Conservation (phyloP, 2,797 vertebrate species). For the Agapornis canus region DNA sequence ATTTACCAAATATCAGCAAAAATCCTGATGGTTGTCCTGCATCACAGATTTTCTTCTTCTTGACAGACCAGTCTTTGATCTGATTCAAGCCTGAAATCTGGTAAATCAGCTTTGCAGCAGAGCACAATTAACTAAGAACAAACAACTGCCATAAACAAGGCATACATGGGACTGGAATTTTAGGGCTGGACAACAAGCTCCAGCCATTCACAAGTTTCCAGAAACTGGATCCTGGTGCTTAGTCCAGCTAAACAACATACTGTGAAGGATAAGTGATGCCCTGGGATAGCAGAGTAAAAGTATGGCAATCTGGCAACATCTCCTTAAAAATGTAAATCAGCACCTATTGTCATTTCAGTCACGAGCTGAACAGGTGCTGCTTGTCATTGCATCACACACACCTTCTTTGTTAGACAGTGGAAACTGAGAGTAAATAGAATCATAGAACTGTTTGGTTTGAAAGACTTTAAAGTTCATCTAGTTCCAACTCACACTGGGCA, state of each 20-base stretch:
- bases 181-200: neutral
- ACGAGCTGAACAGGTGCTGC: neutral
- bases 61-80: neutral
- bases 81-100: neutral
- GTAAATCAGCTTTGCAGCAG: neutral
- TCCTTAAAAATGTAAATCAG: neutral
- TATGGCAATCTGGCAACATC: neutral
- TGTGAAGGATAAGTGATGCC: neutral
- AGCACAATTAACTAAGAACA: neutral
- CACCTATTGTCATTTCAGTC: neutral
- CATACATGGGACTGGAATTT: neutral
- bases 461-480: neutral
- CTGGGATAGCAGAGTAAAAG: neutral
- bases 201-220: neutral
- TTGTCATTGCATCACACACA: neutral
- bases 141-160: neutral
- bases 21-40: neutral
- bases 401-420: neutral
- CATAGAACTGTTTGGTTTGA: neutral
- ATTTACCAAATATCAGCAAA: neutral
- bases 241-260: neutral
- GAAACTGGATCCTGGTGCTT: neutral
- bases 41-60: neutral
- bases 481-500: neutral
- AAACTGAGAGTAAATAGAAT: neutral